Percentiles rank a stretch among this genome's conserved stretches.
Conservation (phyloP, 2,797 vertebrate genomes). For the Chromobotia macracanthus region DNA sequence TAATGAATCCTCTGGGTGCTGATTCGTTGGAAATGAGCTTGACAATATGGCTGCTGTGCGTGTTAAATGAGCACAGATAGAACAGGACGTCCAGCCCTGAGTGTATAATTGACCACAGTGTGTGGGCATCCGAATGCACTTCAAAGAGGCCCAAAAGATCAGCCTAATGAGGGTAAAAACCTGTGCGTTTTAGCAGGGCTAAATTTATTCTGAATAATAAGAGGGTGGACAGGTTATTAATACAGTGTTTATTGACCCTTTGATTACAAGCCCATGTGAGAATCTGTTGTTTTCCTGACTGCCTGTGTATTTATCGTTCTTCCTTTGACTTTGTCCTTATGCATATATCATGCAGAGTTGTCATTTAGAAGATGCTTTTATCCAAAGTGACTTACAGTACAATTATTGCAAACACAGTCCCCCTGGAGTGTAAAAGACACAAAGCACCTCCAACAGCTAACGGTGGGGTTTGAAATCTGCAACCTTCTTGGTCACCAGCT, state of each 20-base stretch:
- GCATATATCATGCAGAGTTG: background rate
- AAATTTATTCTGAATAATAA: constrained; percentile 33
- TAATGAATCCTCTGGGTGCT: constrained; percentile 72
- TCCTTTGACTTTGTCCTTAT: background rate
- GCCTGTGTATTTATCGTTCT: background rate
- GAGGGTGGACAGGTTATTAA: constrained; percentile 31
- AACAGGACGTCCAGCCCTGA: constrained; percentile 13
- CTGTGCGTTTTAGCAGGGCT: background rate
- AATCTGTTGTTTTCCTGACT: constrained; percentile 6
- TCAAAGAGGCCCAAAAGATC: constrained; percentile 30
- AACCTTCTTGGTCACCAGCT: background rate
- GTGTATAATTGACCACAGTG: constrained; percentile 30
- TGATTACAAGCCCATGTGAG: background rate
- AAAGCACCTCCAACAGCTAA: background rate
- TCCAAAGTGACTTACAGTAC: background rate
- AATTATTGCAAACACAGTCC: background rate
- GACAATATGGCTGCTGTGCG: constrained; percentile 68
- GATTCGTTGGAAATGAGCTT: constrained; percentile 72
- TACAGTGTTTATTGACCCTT: constrained; percentile 29
- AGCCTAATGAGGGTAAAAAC: constrained; percentile 38
- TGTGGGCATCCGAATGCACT: constrained; percentile 31
- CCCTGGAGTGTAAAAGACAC: background rate
- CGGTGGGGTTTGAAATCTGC: background rate
- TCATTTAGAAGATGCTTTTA: background rate
- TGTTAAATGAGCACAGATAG: constrained; percentile 68